phyloP scores from a whole-genome alignment of 2,113 vertebrate species.

The Pseudorhombus dupliciocellatus region DNA sequence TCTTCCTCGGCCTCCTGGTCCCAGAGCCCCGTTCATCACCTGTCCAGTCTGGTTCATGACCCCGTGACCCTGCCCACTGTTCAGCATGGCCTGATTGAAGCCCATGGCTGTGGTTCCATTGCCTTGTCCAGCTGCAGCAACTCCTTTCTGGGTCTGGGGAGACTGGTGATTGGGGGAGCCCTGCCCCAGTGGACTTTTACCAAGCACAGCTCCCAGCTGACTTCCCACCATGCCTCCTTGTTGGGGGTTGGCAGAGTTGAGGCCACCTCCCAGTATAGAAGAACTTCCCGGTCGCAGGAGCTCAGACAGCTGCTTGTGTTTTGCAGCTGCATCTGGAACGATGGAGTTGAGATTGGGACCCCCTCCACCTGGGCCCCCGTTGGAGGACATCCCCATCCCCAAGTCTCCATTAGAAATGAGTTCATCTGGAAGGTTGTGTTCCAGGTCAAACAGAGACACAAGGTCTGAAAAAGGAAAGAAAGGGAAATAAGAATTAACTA shows the following conservation, averaged over 20 bases:
- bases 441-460: conserved; percentile 95
- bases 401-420: conserved; percentile 95
- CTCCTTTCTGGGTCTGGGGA: conserved; percentile 91
- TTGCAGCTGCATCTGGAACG: conserved; percentile 92
- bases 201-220: conserved; percentile 87
- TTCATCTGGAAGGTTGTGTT: conserved; percentile 98
- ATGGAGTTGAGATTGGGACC: conserved; percentile 82
- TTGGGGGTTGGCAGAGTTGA: conserved; percentile 86
- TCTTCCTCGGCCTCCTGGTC: conserved; percentile 88
- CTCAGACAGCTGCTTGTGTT: conserved; percentile 97
- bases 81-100: conserved; percentile 92
- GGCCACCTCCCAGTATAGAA: conserved; percentile 83
- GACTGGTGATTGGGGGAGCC: conserved; percentile 87
- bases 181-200: conserved; percentile 89
- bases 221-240: conserved; percentile 84
- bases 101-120: conserved; percentile 86
- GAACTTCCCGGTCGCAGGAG: conserved; percentile 91
- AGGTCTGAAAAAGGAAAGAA: conserved; percentile 82
- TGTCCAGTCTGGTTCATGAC: conserved; percentile 91
- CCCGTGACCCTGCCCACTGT: conserved; percentile 89
- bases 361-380: conserved; percentile 69
- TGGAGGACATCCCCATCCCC: conserved; percentile 83
- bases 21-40: conserved; percentile 94
- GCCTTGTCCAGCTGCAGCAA: conserved; percentile 78
- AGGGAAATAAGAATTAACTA: conserved; percentile 14